These are phyloP conservation scores for Dysidea cf. avara DNA, from an alignment of 37 sponge, comb jelly and placozoan genomes.

Conservation along the genomic window DNA sequence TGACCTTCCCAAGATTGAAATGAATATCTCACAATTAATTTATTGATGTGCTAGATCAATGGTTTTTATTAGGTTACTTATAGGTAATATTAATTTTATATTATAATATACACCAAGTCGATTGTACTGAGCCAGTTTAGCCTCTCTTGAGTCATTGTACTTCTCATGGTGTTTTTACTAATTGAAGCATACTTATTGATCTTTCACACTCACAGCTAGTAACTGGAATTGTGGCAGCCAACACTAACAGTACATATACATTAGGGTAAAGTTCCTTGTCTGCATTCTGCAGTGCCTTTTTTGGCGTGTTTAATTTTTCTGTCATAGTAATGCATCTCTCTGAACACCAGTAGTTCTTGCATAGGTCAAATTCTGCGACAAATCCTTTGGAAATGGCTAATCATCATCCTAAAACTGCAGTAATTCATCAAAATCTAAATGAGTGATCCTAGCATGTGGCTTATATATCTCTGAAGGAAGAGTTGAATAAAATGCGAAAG, in stretches of 20 bases:
- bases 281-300: conserved; percentile 29
- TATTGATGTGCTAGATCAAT: too few species aligned
- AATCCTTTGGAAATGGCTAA: conserved; percentile 27
- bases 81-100: too few species aligned
- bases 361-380: conserved; percentile 39
- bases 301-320: conserved; percentile 15
- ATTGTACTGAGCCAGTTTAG: too few species aligned
- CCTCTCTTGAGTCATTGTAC: too few species aligned
- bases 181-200: conserved; percentile 49
- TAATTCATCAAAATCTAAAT: conserved; percentile 1
- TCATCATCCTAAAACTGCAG: conserved; percentile 39
- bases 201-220: conserved; percentile 70
- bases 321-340: neutral
- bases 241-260: conserved; percentile 35
- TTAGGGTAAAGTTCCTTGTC: conserved; percentile 48
- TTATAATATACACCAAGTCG: too few species aligned
- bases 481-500: conserved; percentile 46
- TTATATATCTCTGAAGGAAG: conserved; percentile 32
- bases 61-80: too few species aligned
- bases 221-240: conserved; percentile 49
- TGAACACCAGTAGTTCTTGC: conserved; percentile 31
- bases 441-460: neutral
- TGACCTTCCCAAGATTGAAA: too few species aligned
- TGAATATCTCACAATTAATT: too few species aligned
- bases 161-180: too few species aligned